phyloP scores from a whole-genome alignment of 2,113 vertebrate genomes.

The Leptocoma aspasia region DNA sequence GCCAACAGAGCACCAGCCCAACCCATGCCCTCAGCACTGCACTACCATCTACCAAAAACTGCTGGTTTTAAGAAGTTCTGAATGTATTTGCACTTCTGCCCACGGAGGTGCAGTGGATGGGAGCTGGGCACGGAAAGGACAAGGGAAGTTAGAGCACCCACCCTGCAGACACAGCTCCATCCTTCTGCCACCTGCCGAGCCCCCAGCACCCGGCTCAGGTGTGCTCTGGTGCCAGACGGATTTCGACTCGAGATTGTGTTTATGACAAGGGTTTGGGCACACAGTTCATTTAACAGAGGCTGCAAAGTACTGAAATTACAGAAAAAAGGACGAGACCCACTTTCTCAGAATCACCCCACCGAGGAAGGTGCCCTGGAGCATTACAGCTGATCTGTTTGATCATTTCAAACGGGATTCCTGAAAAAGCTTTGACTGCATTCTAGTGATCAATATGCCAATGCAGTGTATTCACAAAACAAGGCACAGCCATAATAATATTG shows the following conservation, averaged over 20 bases:
- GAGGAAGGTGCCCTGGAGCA: not conserved
- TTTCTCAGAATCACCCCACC: not conserved
- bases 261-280: not conserved
- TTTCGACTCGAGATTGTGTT: rapidly evolving
- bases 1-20: not conserved
- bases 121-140: not conserved
- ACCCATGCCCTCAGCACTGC: rapidly evolving
- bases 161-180: too few species aligned
- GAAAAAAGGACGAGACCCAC: not conserved
- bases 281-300: not conserved
- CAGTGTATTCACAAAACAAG: not conserved
- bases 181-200: not conserved
- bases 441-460: not conserved
- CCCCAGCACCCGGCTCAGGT: rapidly evolving
- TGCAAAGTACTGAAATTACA: not conserved
- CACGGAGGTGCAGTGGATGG: rapidly evolving
- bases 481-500: not conserved
- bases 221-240: rapidly evolving
- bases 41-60: too few species aligned
- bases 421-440: not conserved
- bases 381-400: not conserved
- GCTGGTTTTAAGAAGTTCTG: rapidly evolving
- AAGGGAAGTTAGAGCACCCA: rapidly evolving
- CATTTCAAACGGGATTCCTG: not conserved
- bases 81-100: not conserved